Percentiles rank a stretch among this genome's conserved stretches.
Conservation (phyloP, 2,888 invertebrate species). For the Acanthosepion pharaonis region DNA sequence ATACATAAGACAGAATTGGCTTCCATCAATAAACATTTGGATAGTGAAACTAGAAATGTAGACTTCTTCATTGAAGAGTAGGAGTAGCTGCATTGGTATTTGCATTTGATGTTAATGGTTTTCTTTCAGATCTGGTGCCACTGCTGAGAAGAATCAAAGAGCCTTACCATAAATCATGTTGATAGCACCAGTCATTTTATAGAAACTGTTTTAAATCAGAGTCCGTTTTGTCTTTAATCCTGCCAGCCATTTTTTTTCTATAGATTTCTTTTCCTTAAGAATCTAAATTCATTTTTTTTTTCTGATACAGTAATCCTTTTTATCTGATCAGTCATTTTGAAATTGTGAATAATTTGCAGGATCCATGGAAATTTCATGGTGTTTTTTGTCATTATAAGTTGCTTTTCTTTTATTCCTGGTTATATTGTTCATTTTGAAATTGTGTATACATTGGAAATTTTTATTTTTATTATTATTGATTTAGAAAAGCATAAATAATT, state of each 20-base stretch:
- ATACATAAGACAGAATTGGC: neutral
- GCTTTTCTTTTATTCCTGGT: too few relatives aligned
- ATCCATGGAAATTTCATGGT: too few relatives aligned
- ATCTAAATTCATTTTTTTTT: too few relatives aligned
- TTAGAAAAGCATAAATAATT: too few relatives aligned
- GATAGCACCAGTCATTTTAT: neutral
- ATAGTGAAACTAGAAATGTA: neutral
- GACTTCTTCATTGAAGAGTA: neutral
- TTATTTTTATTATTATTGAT: too few relatives aligned
- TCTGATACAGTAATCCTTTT: too few relatives aligned
- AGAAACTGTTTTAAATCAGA: conserved; percentile 14
- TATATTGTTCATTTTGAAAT: too few relatives aligned
- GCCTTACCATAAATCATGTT: neutral
- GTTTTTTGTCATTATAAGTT: too few relatives aligned
- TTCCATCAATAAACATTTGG: conserved; percentile 33
- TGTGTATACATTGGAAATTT: too few relatives aligned
- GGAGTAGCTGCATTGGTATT: neutral
- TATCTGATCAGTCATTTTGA: too few relatives aligned
- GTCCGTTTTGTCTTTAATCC: neutral
- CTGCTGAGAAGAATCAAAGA: neutral
- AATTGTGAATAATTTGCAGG: too few relatives aligned
- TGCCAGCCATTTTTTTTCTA: neutral
- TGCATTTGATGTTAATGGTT: neutral
- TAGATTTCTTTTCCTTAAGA: too few relatives aligned
- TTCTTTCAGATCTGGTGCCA: neutral